Conservation (phyloP, 2,888 invertebrate species). For the Drosophila parthenogenetica region DNA sequence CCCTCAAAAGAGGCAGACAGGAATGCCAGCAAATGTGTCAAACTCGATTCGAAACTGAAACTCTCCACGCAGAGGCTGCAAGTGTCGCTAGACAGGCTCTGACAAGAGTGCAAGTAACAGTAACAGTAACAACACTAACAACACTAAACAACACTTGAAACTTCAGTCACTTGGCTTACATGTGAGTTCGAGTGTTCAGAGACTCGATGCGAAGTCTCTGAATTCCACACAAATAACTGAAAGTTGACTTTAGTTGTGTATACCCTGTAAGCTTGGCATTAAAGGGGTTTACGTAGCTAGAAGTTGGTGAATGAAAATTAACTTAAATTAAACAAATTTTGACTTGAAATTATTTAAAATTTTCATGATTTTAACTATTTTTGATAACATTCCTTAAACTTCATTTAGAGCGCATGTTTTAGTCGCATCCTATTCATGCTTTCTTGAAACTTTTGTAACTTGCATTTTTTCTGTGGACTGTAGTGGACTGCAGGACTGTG, state of each 20-base stretch:
- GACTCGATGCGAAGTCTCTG: constrained; percentile 18
- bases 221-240: constrained; percentile 37
- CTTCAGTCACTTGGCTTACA: constrained; percentile 59
- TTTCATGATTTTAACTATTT: not conserved
- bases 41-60: constrained; percentile 50
- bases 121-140: constrained; percentile 39
- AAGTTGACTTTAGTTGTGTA: constrained; percentile 3
- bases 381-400: too few species aligned
- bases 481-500: not conserved
- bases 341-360: too few species aligned
- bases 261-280: constrained; percentile 7
- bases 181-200: constrained; percentile 38
- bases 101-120: constrained; percentile 15
- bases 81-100: constrained; percentile 69
- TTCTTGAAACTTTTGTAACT: constrained; percentile 51
- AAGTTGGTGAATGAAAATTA: not conserved
- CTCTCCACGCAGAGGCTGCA: constrained; percentile 37
- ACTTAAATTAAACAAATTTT: not conserved
- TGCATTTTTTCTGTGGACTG: constrained; percentile 58
- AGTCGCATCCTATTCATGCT: not conserved
- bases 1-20: constrained; percentile 10
- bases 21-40: constrained; percentile 40
- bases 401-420: constrained; percentile 21
- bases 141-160: constrained; percentile 52
- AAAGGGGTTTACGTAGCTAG: not conserved